Evolutionary conservation across 2,797 vertebrate genomes (phyloP).

Genomic region (Sebastes matsubarae): DNA sequence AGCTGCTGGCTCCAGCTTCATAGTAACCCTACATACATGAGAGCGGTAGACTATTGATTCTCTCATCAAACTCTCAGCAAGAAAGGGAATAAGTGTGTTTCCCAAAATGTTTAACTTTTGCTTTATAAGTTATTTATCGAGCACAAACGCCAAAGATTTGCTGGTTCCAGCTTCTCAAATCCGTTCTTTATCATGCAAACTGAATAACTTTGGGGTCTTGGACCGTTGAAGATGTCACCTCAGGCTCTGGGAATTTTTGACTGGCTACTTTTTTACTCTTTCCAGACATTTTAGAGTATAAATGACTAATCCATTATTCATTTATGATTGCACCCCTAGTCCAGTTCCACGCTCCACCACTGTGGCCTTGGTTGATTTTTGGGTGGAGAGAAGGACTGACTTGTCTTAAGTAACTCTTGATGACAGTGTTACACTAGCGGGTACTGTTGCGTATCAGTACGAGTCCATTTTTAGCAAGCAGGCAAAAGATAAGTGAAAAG

Average conservation of each 20-base stretch:
- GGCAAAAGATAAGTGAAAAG: not conserved
- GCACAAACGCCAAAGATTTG: not conserved
- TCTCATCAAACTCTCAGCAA: not conserved
- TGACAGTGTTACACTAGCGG: not conserved
- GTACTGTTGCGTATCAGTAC: not conserved
- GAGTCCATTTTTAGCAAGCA: not conserved
- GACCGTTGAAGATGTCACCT: not conserved
- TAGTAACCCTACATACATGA: not conserved
- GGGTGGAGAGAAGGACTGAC: conserved; percentile 1
- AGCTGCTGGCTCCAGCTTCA: not conserved
- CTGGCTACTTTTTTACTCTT: not conserved
- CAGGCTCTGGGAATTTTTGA: not conserved
- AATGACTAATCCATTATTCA: not conserved
- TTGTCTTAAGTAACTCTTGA: not conserved
- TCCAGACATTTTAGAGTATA: not conserved
- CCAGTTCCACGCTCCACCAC: not conserved
- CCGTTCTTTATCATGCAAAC: not conserved
- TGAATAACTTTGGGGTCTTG: not conserved
- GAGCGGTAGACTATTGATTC: not conserved
- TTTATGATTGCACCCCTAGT: not conserved
- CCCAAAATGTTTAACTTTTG: not conserved
- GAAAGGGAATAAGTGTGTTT: not conserved
- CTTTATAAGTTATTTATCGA: not conserved
- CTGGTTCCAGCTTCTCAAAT: not conserved
- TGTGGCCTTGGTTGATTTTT: not conserved